A percentile compares a stretch with the other conserved stretches of the same genome.
phyloP scores from a whole-genome alignment of 2,797 vertebrate species.

The Microhierax caerulescens region DNA sequence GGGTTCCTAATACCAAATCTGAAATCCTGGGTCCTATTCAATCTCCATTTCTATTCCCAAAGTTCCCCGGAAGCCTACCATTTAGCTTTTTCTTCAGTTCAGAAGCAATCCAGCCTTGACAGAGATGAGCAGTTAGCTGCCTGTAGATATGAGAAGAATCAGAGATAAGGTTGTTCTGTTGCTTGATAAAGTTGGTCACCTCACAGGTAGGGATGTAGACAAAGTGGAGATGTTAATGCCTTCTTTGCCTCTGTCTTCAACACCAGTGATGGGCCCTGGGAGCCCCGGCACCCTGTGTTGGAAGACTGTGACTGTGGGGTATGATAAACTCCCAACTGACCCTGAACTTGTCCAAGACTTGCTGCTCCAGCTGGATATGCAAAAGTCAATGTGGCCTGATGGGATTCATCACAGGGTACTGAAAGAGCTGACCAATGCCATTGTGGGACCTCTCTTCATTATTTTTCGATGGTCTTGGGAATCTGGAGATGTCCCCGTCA shows the following conservation, averaged over 20 bases:
- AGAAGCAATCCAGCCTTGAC: neutral
- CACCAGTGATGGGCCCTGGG: neutral
- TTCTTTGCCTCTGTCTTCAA: neutral
- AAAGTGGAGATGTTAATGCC: neutral
- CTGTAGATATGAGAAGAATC: neutral
- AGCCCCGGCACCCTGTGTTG: neutral
- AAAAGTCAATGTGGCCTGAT: neutral
- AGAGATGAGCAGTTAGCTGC: neutral
- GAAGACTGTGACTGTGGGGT: neutral
- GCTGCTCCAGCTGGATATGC: too few species aligned
- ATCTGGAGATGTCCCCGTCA: too few species aligned
- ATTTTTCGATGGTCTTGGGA: too few species aligned
- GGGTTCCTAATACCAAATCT: neutral
- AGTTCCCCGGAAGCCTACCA: neutral
- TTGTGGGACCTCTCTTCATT: too few species aligned
- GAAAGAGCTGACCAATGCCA: neutral
- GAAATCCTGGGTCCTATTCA: neutral
- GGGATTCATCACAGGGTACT: neutral
- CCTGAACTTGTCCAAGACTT: neutral
- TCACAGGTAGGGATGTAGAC: neutral
- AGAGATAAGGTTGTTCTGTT: neutral
- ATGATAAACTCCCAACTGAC: neutral
- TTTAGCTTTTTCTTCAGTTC: neutral
- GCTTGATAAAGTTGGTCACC: neutral
- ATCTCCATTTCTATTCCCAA: neutral